Base-by-base conservation (phyloP, 2,113 vertebrate genomes). In the Dolichotis patagonum region DNA sequence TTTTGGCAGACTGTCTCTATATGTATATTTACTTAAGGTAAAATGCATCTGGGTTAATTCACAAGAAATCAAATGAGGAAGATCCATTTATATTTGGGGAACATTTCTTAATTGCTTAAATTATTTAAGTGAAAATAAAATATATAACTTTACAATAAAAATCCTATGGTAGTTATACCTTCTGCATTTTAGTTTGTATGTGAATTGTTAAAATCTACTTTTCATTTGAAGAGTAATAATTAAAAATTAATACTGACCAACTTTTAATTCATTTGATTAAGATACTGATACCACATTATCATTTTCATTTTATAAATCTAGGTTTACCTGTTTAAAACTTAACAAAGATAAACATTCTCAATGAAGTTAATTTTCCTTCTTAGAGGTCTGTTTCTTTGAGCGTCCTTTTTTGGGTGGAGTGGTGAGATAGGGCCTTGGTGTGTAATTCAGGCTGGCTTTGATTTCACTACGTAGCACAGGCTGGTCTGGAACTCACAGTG, bases 171-270 rank as follows among this genome's bases (percentile, higher is more conserved):
- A 0, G 28, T 90, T 80, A 13, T 73, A 56, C 8, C 87, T 67
- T 19, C 41, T 94, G 3, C 12, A 26, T 93, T 89, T 43, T 60
- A 86, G 38, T 73, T 92, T 89, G 46, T 8, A 67, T 63, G 19
- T 91, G 58, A 87, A 85, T 80, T 97, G 54, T 67, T 75, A 43
- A 86, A 73, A 41, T 82, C 52, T 91, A 20, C 35, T 96, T 91
- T 93, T 85, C 30, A 85, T 94, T 96, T 95, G 11, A 77, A 26
- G 60, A 91, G 77, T 88, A 77, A 63, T 92, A 65, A 43, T 8
- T 77, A 73, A 93, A 96, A 93, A 56, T 81, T 75, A 80, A 20
- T 89, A 54, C n/a, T 83, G 17, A 93, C 19, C 7, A 60, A 35
- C 3, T 89, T 91, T 63, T 60, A 58, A 52, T 35, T 77, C 38